Evolutionary conservation across 2,113 vertebrate genomes (phyloP).

Genomic region (Ctenodactylus gundi): DNA sequence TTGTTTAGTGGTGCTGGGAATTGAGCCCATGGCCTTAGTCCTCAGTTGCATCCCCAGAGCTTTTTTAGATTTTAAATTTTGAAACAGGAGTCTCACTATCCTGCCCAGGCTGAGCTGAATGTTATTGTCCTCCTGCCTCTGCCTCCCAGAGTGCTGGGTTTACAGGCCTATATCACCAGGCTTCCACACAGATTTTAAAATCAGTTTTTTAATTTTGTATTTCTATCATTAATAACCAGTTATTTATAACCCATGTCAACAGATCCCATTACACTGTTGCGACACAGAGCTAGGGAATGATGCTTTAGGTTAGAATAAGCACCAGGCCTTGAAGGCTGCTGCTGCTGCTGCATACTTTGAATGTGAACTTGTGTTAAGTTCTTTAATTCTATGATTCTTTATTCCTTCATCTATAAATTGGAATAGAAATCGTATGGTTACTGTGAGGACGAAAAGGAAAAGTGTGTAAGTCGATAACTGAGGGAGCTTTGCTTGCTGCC

Average conservation of each 20-base stretch:
- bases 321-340: not conserved
- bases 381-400: not conserved
- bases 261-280: not conserved
- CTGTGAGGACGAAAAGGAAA: not conserved
- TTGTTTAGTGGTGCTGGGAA: not conserved
- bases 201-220: not conserved
- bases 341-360: not conserved
- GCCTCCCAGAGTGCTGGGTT: no score
- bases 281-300: not conserved
- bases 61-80: not conserved
- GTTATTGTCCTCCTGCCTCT: no score
- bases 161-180: no score
- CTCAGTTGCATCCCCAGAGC: not conserved
- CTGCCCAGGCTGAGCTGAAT: no score
- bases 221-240: not conserved
- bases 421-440: not conserved
- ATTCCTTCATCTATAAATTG: not conserved
- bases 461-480: not conserved
- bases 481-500: not conserved
- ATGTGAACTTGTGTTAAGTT: not conserved
- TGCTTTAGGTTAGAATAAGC: conserved; percentile 6
- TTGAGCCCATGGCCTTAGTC: not conserved
- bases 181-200: not conserved
- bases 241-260: not conserved
- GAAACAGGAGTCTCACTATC: no score